Conservation (phyloP, 2,888 invertebrate genomes). For the Mythimna vitellina region DNA sequence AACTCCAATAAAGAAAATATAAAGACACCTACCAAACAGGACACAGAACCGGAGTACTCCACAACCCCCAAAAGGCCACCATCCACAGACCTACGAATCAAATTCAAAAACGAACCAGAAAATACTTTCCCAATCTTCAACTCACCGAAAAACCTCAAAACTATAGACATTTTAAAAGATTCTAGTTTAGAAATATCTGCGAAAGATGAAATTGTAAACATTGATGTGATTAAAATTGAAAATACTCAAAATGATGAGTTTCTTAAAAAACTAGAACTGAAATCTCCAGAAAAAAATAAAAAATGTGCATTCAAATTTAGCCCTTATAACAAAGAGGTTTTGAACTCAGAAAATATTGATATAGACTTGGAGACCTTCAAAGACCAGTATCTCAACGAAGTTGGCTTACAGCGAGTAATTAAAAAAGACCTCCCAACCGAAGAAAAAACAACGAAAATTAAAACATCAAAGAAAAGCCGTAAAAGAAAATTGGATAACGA, state of each 20-base stretch:
- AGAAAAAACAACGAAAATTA: background rate
- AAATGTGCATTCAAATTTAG: slow-evolving; percentile 76
- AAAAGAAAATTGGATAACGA: slow-evolving; percentile 33
- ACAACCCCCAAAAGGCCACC: slow-evolving; percentile 18
- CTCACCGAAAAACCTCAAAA: slow-evolving; percentile 75
- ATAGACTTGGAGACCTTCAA: slow-evolving; percentile 83
- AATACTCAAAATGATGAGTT: slow-evolving; percentile 24
- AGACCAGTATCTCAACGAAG: slow-evolving; percentile 79
- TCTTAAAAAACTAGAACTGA: slow-evolving; percentile 47
- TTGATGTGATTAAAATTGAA: slow-evolving; percentile 72
- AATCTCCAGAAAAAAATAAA: slow-evolving; percentile 55
- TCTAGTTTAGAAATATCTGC: slow-evolving; percentile 80
- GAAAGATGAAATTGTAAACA: slow-evolving; percentile 73
- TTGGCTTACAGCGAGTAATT: slow-evolving; percentile 61
- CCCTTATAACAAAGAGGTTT: slow-evolving; percentile 69
- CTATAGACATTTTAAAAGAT: slow-evolving; percentile 73
- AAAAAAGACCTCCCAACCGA: background rate
- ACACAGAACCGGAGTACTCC: background rate
- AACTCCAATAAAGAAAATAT: slow-evolving; percentile 9
- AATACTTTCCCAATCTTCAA: slow-evolving; percentile 63
- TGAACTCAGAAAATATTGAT: slow-evolving; percentile 67
- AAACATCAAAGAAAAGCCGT: slow-evolving; percentile 23
- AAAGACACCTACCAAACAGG: background rate
- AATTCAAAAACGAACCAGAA: slow-evolving; percentile 44
- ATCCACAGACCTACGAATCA: rapidly evolving